Percentiles rank a stretch among this genome's conserved stretches.
phyloP scores from a whole-genome alignment of 2,888 invertebrate species.

The Acronicta aceris region DNA sequence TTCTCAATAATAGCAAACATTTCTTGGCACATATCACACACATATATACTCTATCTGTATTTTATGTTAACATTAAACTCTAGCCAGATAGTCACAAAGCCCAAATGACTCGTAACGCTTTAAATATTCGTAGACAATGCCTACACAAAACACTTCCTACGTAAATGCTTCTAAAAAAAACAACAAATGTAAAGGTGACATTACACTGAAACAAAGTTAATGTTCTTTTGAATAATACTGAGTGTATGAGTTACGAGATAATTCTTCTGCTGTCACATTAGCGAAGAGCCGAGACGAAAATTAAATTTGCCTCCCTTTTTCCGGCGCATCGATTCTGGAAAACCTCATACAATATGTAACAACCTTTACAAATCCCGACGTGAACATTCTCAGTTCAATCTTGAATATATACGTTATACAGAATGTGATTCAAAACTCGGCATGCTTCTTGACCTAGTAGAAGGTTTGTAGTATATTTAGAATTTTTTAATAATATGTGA shows the following conservation, averaged over 20 bases:
- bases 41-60: no score
- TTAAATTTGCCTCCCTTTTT: slow-evolving; percentile 63
- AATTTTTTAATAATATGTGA: no score
- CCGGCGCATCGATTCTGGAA: slow-evolving; percentile 47
- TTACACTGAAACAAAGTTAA: slow-evolving; percentile 43
- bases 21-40: background rate
- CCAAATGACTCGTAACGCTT: background rate
- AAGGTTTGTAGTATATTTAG: slow-evolving; percentile 16
- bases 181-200: slow-evolving; percentile 20
- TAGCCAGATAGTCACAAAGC: background rate
- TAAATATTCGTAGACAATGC: background rate
- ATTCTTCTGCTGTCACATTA: slow-evolving; percentile 69
- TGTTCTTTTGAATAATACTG: slow-evolving; percentile 43
- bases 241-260: slow-evolving; percentile 46
- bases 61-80: background rate
- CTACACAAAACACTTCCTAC: slow-evolving; percentile 6
- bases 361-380: slow-evolving; percentile 52
- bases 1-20: no score
- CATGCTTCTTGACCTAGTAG: slow-evolving; percentile 14
- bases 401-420: slow-evolving; percentile 37
- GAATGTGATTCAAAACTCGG: slow-evolving; percentile 30
- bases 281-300: slow-evolving; percentile 60
- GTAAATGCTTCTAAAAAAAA: slow-evolving; percentile 32
- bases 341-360: slow-evolving; percentile 59
- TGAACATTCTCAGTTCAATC: slow-evolving; percentile 52